Conservation (phyloP, 1,140 invertebrate genomes). For the Rhizoglyphus robini region DNA sequence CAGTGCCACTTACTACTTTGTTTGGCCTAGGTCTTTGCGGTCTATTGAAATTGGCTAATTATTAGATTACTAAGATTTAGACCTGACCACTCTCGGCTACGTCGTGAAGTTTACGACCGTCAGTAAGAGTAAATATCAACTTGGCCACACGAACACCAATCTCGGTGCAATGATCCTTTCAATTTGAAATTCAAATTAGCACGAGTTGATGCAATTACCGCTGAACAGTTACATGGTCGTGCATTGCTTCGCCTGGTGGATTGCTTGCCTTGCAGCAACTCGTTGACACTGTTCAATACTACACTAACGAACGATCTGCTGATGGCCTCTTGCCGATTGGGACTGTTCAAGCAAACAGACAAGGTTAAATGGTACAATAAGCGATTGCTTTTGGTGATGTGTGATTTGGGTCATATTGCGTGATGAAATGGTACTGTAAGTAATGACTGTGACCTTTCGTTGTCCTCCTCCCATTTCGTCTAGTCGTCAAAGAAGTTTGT, state of each 20-base stretch:
- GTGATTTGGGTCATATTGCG: no score
- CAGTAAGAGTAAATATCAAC: background rate
- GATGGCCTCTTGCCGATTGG: no score
- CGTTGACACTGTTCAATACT: background rate
- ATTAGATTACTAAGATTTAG: conserved; percentile 15
- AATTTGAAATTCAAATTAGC: background rate
- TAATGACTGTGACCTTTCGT: no score
- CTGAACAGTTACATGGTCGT: background rate
- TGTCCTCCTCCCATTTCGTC: no score
- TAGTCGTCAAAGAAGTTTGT: no score
- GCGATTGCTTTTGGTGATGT: no score
- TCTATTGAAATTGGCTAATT: conserved; percentile 12
- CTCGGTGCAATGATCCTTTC: background rate
- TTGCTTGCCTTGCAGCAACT: background rate
- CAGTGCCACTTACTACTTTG: no score
- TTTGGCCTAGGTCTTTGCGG: background rate
- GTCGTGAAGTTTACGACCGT: background rate
- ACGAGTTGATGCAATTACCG: background rate
- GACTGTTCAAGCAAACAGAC: no score
- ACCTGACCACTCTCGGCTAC: background rate
- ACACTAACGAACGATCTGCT: background rate
- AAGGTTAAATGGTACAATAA: no score
- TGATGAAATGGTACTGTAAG: no score
- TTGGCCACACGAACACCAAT: background rate
- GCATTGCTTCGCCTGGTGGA: no score